Conservation (phyloP, 1,140 invertebrate genomes). For the Drosophila kurseongensis region DNA sequence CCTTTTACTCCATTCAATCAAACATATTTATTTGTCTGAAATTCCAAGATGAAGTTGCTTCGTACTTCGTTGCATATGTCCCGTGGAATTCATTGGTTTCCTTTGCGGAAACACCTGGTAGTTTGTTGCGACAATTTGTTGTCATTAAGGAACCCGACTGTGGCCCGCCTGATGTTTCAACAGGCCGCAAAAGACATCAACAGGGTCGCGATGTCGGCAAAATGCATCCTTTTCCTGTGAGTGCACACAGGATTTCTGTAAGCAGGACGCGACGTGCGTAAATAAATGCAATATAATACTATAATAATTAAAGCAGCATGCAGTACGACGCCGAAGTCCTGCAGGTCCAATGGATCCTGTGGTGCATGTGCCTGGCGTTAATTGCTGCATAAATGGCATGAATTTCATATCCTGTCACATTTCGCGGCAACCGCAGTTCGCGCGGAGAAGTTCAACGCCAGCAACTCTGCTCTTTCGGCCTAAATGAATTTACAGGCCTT, state of each 20-base stretch:
- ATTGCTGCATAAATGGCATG: slow-evolving; percentile 79
- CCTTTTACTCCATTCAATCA: slow-evolving; percentile 16
- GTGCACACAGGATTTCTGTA: slow-evolving; percentile 27
- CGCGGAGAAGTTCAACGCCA: slow-evolving; percentile 12
- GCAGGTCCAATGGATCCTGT: slow-evolving; percentile 27
- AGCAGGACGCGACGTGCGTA: slow-evolving; percentile 44
- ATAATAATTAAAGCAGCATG: slow-evolving; percentile 76
- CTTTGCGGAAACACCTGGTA: slow-evolving; percentile 56
- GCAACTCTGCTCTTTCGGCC: slow-evolving; percentile 17
- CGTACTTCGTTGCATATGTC: slow-evolving; percentile 18
- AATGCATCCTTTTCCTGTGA: slow-evolving; percentile 24
- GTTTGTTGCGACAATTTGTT: slow-evolving; percentile 74
- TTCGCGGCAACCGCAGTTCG: slow-evolving; percentile 58
- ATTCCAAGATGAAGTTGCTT: slow-evolving; percentile 14
- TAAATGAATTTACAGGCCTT: slow-evolving; percentile 77
- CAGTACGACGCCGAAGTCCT: slow-evolving; percentile 25
- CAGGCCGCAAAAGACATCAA: slow-evolving; percentile 36
- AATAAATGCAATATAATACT: slow-evolving; percentile 82
- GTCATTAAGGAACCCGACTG: slow-evolving; percentile 57
- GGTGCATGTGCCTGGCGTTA: slow-evolving; percentile 63
- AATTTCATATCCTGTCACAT: slow-evolving; percentile 78
- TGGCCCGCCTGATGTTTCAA: slow-evolving; percentile 31
- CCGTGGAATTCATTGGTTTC: slow-evolving; percentile 36
- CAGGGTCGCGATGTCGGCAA: slow-evolving; percentile 13
- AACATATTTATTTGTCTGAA: slow-evolving; percentile 29